Evolutionary conservation across 2,113 vertebrate genomes (phyloP).

Genomic region (Paramormyrops kingsleyae): DNA sequence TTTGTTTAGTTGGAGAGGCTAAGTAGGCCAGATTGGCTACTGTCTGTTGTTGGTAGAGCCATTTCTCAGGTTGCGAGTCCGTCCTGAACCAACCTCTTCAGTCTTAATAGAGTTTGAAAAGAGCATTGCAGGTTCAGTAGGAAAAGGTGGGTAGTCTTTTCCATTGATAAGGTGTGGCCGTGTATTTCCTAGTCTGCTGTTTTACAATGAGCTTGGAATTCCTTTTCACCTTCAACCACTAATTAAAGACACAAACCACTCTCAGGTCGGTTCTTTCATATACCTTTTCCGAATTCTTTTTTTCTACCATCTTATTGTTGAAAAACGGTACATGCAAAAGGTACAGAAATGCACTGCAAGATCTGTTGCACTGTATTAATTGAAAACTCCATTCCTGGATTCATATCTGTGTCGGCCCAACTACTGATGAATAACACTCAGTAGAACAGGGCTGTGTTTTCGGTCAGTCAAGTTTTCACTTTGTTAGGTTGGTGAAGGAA

Average conservation of each 20-base stretch:
- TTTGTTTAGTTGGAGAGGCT: neutral
- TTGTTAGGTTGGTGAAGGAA: neutral
- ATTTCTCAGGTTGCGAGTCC: neutral
- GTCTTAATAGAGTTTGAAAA: neutral
- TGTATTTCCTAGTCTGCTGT: neutral
- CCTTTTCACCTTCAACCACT: neutral
- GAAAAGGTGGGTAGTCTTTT: neutral
- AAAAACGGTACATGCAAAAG: neutral
- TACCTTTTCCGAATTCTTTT: neutral
- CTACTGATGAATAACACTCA: slow-evolving; percentile 34
- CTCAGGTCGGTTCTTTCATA: neutral
- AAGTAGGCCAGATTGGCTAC: neutral
- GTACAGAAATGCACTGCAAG: neutral
- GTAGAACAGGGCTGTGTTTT: neutral
- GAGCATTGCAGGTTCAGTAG: neutral
- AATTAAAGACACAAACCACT: neutral
- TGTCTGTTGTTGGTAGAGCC: neutral
- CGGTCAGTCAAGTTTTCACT: neutral
- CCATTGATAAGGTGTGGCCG: neutral
- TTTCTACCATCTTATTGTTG: neutral
- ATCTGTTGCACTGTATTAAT: neutral
- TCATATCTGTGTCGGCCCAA: slow-evolving; percentile 37
- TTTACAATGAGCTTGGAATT: neutral
- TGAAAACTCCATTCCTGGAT: slow-evolving; percentile 22
- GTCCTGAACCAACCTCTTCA: neutral